Conservation (phyloP, 2,797 vertebrate genomes). For the Gymnodraco acuticeps region DNA sequence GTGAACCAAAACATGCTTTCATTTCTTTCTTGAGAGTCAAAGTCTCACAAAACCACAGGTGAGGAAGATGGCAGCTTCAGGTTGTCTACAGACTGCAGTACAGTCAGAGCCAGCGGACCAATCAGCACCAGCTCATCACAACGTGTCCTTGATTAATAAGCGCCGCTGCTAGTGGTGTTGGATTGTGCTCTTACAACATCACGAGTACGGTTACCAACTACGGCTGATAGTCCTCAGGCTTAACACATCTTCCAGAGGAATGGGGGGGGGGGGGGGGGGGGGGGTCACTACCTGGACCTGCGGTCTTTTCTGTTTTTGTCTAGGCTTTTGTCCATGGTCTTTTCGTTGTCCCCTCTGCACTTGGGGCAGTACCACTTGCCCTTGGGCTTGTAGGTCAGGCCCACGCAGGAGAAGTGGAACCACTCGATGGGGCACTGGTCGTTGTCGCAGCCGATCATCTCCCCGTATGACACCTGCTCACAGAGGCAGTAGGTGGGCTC, state of each 20-base stretch:
- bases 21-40: slow-evolving; percentile 26
- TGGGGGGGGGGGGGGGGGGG: neutral
- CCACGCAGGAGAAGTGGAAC: slow-evolving; percentile 99
- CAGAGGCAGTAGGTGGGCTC: slow-evolving; percentile 99
- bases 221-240: slow-evolving; percentile 21
- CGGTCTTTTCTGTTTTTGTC: slow-evolving; percentile 98
- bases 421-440: slow-evolving; percentile 98
- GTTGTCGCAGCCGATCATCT: slow-evolving; percentile 99
- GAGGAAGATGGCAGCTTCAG: slow-evolving; percentile 48
- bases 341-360: slow-evolving; percentile 97
- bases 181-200: slow-evolving; percentile 70
- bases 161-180: slow-evolving; percentile 54
- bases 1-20: slow-evolving; percentile 43
- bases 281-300: slow-evolving; percentile 93
- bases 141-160: slow-evolving; percentile 60
- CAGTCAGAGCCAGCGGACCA: slow-evolving; percentile 29
- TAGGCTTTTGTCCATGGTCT: slow-evolving; percentile 98
- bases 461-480: slow-evolving; percentile 97
- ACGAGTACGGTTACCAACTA: slow-evolving; percentile 35
- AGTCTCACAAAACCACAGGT: slow-evolving; percentile 39
- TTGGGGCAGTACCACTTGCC: slow-evolving; percentile 99
- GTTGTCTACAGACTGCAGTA: slow-evolving; percentile 31
- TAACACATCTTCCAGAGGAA: neutral
- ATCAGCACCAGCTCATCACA: slow-evolving; percentile 57
- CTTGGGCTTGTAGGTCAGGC: slow-evolving; percentile 98